Percentiles rank a stretch among this genome's conserved stretches.
Evolutionary conservation across 2,113 vertebrate genomes (phyloP).

Genomic region (Eudyptes chrysolophus): DNA sequence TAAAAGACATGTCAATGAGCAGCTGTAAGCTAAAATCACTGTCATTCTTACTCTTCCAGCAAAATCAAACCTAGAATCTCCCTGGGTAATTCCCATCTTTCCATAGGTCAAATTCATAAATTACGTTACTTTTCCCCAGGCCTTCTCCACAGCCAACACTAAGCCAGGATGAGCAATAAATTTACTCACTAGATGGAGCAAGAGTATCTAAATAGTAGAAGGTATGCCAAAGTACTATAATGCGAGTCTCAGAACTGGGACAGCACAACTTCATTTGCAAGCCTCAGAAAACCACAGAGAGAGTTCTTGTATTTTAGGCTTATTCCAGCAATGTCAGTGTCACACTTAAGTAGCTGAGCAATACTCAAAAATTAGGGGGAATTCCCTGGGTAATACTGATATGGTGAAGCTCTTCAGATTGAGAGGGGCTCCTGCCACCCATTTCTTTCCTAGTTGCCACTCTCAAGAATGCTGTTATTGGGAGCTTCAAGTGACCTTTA

Average conservation of each 20-base stretch:
- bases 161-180: neutral
- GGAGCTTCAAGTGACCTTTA: neutral
- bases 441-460: neutral
- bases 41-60: neutral
- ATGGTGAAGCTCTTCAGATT: neutral
- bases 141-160: neutral
- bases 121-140: neutral
- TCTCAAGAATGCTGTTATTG: neutral
- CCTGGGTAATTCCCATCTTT: slow-evolving; percentile 13
- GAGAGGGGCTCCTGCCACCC: neutral
- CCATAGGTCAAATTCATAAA: neutral
- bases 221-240: neutral
- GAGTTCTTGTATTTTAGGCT: neutral
- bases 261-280: neutral
- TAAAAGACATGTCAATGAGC: neutral
- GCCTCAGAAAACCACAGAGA: neutral
- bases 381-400: neutral
- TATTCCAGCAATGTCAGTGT: neutral
- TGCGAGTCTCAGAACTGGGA: neutral
- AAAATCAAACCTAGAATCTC: neutral
- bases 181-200: slow-evolving; percentile 21
- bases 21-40: neutral
- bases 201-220: neutral
- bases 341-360: neutral
- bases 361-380: neutral